phyloP scores from a whole-genome alignment of 2,888 invertebrate species.

The Drymonia ruficornis region DNA sequence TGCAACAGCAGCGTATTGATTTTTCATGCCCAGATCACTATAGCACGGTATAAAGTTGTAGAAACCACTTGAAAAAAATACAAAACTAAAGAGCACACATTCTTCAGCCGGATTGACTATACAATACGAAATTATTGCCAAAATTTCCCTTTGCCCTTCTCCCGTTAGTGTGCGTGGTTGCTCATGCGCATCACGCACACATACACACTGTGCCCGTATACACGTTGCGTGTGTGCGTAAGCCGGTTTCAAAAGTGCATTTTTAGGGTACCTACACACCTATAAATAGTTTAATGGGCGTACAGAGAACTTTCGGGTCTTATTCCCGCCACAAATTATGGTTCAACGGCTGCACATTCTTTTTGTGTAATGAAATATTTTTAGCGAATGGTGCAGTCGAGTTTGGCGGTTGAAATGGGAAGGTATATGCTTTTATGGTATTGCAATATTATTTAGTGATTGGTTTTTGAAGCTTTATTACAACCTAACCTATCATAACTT shows the following conservation, averaged over 20 bases:
- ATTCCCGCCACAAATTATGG: conserved; percentile 25
- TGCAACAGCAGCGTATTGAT: too few species aligned
- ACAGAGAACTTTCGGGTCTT: conserved; percentile 47
- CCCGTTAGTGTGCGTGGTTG: conserved; percentile 46
- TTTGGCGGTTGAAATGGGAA: neutral
- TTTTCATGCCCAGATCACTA: too few species aligned
- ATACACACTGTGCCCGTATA: conserved; percentile 13
- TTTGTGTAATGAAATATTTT: conserved; percentile 20
- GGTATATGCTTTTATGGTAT: neutral
- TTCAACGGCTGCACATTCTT: conserved; percentile 23
- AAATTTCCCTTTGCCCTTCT: conserved; percentile 81
- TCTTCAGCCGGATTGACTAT: conserved; percentile 22
- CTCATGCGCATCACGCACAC: conserved; percentile 43
- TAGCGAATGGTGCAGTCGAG: conserved; percentile 8
- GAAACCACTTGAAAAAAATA: too few species aligned
- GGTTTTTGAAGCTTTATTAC: neutral
- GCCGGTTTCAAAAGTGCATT: conserved; percentile 72
- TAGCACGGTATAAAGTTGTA: too few species aligned
- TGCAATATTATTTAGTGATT: neutral
- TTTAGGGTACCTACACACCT: conserved; percentile 69
- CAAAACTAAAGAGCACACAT: conserved; percentile 26
- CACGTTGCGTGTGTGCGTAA: conserved; percentile 48
- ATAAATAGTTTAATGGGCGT: conserved; percentile 61
- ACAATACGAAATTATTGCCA: conserved; percentile 71
- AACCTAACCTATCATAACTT: too few species aligned